phyloP scores from a whole-genome alignment of 1,140 invertebrate genomes.

The Dendrolimus kikuchii region DNA sequence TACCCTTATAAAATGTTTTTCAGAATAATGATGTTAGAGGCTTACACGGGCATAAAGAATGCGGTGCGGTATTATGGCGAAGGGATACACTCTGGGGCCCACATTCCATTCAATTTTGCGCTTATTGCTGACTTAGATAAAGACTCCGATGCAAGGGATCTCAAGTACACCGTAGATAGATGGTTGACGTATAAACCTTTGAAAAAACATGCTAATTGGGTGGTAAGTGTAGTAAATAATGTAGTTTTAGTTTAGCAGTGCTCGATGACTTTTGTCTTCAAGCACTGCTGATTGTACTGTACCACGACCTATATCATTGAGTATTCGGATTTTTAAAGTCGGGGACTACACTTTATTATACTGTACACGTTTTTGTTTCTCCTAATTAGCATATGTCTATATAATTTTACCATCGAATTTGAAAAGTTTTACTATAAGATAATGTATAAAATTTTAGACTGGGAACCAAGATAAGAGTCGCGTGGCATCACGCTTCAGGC shows the following conservation, averaged over 20 bases:
- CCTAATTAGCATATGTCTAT: too few species aligned
- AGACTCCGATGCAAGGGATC: constrained; percentile 70
- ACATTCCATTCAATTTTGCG: constrained; percentile 80
- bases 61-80: constrained; percentile 77
- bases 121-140: constrained; percentile 67
- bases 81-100: constrained; percentile 70
- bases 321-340: too few species aligned
- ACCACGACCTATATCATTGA: too few species aligned
- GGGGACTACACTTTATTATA: too few species aligned
- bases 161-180: constrained; percentile 67
- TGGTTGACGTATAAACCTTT: constrained; percentile 75
- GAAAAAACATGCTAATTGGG: constrained; percentile 73
- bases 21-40: constrained; percentile 79
- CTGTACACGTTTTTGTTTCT: too few species aligned
- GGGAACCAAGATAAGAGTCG: constrained; percentile 79
- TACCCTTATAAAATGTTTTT: constrained; percentile 7
- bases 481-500: constrained; percentile 73
- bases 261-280: too few species aligned
- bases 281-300: too few species aligned
- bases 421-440: not conserved
- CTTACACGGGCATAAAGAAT: constrained; percentile 70
- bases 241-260: too few species aligned
- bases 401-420: not conserved
- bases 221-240: constrained; percentile 45
- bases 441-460: constrained; percentile 55